These are phyloP conservation scores for Zalophus californianus DNA, from an alignment of 2,797 vertebrate genomes.

Conservation along the genomic window DNA sequence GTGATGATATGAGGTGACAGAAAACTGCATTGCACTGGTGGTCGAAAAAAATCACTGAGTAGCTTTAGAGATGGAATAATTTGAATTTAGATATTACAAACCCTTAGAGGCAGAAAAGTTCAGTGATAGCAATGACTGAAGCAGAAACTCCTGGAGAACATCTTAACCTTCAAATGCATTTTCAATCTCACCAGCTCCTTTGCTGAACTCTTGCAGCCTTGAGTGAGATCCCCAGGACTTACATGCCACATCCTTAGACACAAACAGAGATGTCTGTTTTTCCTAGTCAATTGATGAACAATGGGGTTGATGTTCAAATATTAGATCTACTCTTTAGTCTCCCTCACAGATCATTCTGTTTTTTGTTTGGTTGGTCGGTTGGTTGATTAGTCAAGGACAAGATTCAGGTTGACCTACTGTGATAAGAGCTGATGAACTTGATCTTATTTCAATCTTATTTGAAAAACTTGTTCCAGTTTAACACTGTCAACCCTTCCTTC, in stretches of 20 bases:
- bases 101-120: conserved; percentile 58
- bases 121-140: conserved; percentile 25
- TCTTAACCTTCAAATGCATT: conserved; percentile 55
- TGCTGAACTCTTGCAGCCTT: neutral
- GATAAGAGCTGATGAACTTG: neutral
- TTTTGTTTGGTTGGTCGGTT: neutral
- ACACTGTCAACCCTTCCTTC: neutral
- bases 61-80: conserved; percentile 66
- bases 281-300: neutral
- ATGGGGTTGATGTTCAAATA: neutral
- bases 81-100: conserved; percentile 65
- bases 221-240: neutral
- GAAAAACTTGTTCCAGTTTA: conserved; percentile 40
- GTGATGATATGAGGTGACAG: conserved; percentile 59
- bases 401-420: neutral
- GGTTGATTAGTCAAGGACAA: neutral
- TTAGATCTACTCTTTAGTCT: neutral
- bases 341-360: neutral
- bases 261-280: neutral
- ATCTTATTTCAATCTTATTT: conserved; percentile 42
- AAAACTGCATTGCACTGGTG: conserved; percentile 1
- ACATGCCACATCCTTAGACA: neutral
- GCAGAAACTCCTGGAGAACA: neutral
- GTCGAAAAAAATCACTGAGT: neutral
- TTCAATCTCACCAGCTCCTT: neutral